phyloP scores from a whole-genome alignment of 2,113 vertebrate genomes.

The Hemiscyllium ocellatum region DNA sequence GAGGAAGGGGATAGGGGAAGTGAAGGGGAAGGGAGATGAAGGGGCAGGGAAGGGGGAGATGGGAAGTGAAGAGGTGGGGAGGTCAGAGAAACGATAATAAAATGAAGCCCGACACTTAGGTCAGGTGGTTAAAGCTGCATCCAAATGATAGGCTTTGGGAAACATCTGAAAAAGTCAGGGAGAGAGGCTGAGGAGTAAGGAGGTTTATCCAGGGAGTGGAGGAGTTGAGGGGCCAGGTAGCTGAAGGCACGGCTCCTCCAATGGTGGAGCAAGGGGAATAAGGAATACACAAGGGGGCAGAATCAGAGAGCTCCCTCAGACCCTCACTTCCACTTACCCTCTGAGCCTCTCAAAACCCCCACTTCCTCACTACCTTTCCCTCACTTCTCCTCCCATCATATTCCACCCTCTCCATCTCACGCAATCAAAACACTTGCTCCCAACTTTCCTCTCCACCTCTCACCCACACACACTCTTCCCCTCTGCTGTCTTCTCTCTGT shows the following conservation, averaged over 20 bases:
- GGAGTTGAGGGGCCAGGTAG: background rate
- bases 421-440: too few species aligned
- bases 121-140: background rate
- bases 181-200: background rate
- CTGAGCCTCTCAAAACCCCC: too few species aligned
- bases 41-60: too few species aligned
- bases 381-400: too few species aligned
- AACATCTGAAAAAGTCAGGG: background rate
- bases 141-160: background rate
- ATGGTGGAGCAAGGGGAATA: background rate
- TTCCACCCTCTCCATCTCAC: too few species aligned
- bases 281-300: background rate
- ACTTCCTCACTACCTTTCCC: too few species aligned
- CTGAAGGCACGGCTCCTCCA: background rate
- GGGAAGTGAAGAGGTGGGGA: too few species aligned
- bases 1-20: too few species aligned
- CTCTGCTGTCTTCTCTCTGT: background rate
- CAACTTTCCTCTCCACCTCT: too few species aligned
- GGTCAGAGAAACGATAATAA: too few species aligned
- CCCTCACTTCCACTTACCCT: background rate
- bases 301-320: background rate
- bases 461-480: too few species aligned
- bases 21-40: too few species aligned
- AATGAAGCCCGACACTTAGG: background rate
- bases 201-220: background rate